phyloP scores from a whole-genome alignment of 2,113 vertebrate genomes.

The Muntiacus muntjak region DNA sequence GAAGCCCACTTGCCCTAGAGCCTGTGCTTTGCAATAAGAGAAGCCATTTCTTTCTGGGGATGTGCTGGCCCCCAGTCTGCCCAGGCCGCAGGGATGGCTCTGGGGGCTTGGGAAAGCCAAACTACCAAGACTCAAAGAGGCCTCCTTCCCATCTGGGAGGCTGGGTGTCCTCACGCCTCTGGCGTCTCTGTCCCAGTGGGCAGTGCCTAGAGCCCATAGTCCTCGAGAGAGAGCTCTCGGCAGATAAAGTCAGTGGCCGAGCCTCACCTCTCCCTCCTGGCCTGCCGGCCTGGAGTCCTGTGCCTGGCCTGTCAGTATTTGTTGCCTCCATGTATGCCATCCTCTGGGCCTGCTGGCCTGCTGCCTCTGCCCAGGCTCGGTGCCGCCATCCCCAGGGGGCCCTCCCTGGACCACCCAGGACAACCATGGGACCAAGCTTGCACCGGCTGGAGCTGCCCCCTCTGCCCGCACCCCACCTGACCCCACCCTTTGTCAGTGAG shows the following conservation, averaged over 20 bases:
- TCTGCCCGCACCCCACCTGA: constrained; percentile 38
- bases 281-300: constrained; percentile 65
- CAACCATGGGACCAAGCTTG: constrained; percentile 79
- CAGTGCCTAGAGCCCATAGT: neutral
- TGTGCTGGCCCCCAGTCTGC: constrained; percentile 39
- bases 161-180: neutral
- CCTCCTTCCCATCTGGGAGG: constrained; percentile 42
- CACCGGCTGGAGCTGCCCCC: constrained; percentile 75
- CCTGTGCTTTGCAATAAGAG: neutral
- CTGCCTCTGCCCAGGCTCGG: neutral
- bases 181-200: neutral
- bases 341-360: constrained; percentile 45
- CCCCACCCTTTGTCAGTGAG: neutral
- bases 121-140: constrained; percentile 52
- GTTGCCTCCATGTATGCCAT: constrained; percentile 74
- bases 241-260: constrained; percentile 67
- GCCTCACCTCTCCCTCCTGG: constrained; percentile 73
- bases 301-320: constrained; percentile 82
- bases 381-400: constrained; percentile 39
- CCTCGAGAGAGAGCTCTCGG: constrained; percentile 32
- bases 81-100: neutral
- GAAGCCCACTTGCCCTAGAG: neutral
- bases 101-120: neutral
- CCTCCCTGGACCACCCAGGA: constrained; percentile 34
- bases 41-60: neutral